Base-by-base conservation (phyloP, 2,113 vertebrate species). In the Ictidomys tridecemlineatus region DNA sequence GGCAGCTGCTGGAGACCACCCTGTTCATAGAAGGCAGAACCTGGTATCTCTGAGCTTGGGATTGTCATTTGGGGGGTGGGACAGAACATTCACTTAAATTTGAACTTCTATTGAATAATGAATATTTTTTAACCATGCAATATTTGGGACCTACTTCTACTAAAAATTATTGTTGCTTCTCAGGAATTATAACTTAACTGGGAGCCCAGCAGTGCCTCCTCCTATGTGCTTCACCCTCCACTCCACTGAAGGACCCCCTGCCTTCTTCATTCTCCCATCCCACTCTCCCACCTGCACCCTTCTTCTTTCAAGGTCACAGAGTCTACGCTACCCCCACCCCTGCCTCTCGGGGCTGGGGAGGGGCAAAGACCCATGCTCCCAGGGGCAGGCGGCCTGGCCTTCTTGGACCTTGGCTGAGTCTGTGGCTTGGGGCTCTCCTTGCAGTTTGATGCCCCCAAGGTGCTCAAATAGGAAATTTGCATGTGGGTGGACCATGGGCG, bases 31-130 rank as follows among this genome's bases (percentile, higher is more conserved):
- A 53, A 39, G 73, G 20, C n/a, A 53, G 30, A 30, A 56, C 20
- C 51, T n/a, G 14, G 37, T 18, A 39, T 53, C 56, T 83, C 32
- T 22, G 42, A 76, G 39, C 58, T 37, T 53, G 45, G 11, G 7
- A 18, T 65, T 30, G 10, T 51, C n/a, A 18, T 30, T 12, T 37
- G 48, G 58, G 58, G 56, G 58, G 20, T 22, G 22, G 58, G 26
- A 34, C 10, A 65, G 17, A 45, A 8, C 32, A 51, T 65, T 37
- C 73, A 58, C 5, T 76, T 73, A 28, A 72, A 69, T 78, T 67
- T 83, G 73, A 86, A 77, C 94, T 96, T 83, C 86, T 83, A n/a
- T n/a, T 56, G 42, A 83, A 83, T 26, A 65, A 58, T 26, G 9
- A 85, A 56, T 20, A 39, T 12, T 39, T 61, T 70, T 45, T 9